A percentile compares a stretch with the other conserved stretches of the same genome.
These are phyloP conservation scores for Myxocyprinus asiaticus DNA, from an alignment of 2,113 vertebrate genomes.

Conservation along the genomic window DNA sequence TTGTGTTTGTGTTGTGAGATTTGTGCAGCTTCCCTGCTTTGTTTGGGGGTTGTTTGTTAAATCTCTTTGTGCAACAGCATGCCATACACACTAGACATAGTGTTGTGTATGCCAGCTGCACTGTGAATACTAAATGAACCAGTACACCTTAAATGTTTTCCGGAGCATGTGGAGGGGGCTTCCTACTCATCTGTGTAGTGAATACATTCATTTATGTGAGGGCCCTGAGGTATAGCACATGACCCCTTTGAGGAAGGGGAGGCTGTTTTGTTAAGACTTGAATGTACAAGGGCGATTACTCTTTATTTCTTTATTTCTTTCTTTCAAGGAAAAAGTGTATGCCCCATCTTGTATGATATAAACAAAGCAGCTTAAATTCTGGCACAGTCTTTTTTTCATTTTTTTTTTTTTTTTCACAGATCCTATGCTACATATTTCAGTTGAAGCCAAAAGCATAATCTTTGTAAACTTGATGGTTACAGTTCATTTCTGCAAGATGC, in stretches of 20 bases:
- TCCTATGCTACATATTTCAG: background rate
- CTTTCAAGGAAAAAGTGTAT: background rate
- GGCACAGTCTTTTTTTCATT: constrained; percentile 20
- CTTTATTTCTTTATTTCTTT: background rate
- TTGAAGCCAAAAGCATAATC: background rate
- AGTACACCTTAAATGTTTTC: constrained; percentile 25
- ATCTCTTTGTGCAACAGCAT: too few species aligned
- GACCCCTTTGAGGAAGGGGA: constrained; percentile 8
- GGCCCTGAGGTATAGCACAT: constrained; percentile 21
- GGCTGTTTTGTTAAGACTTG: constrained; percentile 24
- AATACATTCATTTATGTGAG: constrained; percentile 21
- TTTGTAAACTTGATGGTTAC: constrained; percentile 14
- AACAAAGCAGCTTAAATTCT: background rate
- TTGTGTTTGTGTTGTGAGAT: too few species aligned
- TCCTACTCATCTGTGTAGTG: constrained; percentile 4
- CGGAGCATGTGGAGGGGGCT: constrained; percentile 15
- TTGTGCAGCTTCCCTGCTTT: too few species aligned
- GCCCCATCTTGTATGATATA: background rate
- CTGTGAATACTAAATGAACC: constrained; percentile 7
- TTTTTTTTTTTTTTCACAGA: too few species aligned
- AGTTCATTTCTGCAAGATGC: background rate
- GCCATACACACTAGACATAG: too few species aligned
- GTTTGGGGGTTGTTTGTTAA: too few species aligned
- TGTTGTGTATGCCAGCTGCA: too few species aligned
- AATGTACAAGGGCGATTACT: constrained; percentile 10